These are phyloP conservation scores for Drosophila mimetica DNA, from an alignment of 2,888 invertebrate species.

Conservation along the genomic window DNA sequence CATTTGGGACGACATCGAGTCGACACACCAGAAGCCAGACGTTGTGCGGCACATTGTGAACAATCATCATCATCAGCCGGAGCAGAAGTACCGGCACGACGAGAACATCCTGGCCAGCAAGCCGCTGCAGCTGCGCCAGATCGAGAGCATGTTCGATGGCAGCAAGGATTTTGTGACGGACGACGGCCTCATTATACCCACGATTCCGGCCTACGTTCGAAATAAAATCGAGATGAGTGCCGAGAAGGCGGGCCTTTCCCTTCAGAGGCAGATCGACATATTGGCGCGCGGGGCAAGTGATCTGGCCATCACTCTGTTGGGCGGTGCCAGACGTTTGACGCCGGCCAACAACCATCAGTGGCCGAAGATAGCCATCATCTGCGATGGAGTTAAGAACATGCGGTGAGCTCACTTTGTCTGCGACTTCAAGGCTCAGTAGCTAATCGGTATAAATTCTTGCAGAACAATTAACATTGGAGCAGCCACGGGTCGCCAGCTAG, in stretches of 20 bases:
- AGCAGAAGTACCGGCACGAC: slow-evolving; percentile 90
- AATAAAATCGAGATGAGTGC: slow-evolving; percentile 89
- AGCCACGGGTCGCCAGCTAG: slow-evolving; percentile 91
- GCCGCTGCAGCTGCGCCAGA: slow-evolving; percentile 88
- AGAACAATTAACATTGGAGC: slow-evolving; percentile 88
- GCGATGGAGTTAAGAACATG: slow-evolving; percentile 84
- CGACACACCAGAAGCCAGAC: slow-evolving; percentile 74
- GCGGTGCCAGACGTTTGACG: slow-evolving; percentile 93
- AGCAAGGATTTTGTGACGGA: slow-evolving; percentile 86
- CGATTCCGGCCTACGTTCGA: slow-evolving; percentile 88
- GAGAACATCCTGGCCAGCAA: slow-evolving; percentile 91
- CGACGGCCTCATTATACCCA: slow-evolving; percentile 92
- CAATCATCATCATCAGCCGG: slow-evolving; percentile 73
- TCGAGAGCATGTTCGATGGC: slow-evolving; percentile 85
- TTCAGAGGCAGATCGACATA: slow-evolving; percentile 89
- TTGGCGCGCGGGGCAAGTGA: slow-evolving; percentile 94
- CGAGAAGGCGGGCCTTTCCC: slow-evolving; percentile 88
- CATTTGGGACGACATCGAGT: slow-evolving; percentile 90
- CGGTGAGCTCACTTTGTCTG: slow-evolving; percentile 36
- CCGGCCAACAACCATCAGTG: slow-evolving; percentile 95
- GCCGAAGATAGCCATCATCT: slow-evolving; percentile 91
- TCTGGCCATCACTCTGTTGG: slow-evolving; percentile 92
- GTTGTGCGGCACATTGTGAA: slow-evolving; percentile 84
- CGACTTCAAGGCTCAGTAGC: too few relatives aligned
- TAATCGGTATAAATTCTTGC: neutral